phyloP scores from a whole-genome alignment of 2,888 invertebrate species.

The Drosophila seclusa region DNA sequence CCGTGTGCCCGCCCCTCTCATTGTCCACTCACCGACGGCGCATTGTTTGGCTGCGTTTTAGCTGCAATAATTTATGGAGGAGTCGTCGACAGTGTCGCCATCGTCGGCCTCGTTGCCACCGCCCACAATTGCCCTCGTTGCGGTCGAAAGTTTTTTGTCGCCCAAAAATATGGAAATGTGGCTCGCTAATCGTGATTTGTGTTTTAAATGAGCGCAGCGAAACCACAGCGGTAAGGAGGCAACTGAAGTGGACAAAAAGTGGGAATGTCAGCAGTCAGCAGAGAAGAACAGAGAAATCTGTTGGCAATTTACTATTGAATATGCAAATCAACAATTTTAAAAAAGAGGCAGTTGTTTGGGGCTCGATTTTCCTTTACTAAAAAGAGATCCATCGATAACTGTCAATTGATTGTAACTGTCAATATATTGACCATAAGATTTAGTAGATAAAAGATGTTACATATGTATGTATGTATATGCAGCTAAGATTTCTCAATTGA shows the following conservation, averaged over 20 bases:
- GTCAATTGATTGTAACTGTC: too few relatives aligned
- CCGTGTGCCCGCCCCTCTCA: conserved; percentile 11
- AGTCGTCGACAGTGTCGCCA: conserved; percentile 27
- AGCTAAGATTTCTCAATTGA: not conserved
- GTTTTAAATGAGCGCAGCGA: conserved; percentile 55
- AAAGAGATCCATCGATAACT: not conserved
- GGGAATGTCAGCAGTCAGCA: conserved; percentile 9
- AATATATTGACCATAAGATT: not conserved
- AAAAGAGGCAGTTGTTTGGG: not conserved
- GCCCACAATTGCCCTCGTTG: conserved; percentile 44
- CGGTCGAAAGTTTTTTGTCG: conserved; percentile 33
- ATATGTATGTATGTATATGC: not conserved
- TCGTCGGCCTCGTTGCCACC: conserved; percentile 38
- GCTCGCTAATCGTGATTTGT: conserved; percentile 73
- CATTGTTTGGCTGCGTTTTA: conserved; percentile 59
- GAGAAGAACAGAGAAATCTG: not conserved
- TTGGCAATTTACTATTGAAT: not conserved
- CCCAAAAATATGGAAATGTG: conserved; percentile 53
- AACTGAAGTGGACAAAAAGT: not conserved
- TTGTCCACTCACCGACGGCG: conserved; percentile 40
- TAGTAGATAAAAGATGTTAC: not conserved
- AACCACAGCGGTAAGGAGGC: not conserved
- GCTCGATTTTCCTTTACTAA: not conserved
- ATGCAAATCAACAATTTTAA: not conserved
- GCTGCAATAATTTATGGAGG: conserved; percentile 60